Evolutionary conservation across 2,888 invertebrate genomes (phyloP).

Genomic region (Pinctada fucata): DNA sequence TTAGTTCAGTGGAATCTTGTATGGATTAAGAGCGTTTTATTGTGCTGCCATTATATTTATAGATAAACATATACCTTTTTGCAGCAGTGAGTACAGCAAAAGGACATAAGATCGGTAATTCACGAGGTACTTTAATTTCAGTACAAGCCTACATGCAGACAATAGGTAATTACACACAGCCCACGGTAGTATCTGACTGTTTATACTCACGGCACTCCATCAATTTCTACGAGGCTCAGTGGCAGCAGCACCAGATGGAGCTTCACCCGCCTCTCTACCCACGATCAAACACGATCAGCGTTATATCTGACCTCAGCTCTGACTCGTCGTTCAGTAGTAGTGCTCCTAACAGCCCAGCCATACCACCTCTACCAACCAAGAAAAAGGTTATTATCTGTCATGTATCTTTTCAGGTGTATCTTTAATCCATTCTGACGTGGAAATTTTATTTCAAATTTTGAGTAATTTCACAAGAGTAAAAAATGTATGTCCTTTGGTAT

Average conservation of each 20-base stretch:
- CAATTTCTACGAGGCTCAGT: slow-evolving; percentile 81
- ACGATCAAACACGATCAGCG: slow-evolving; percentile 74
- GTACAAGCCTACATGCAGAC: slow-evolving; percentile 98
- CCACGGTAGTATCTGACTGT: slow-evolving; percentile 82
- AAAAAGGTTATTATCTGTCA: slow-evolving; percentile 53
- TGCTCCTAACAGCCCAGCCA: slow-evolving; percentile 55
- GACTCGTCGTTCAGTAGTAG: slow-evolving; percentile 61
- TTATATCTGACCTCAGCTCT: slow-evolving; percentile 71
- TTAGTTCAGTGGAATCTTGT: too few relatives aligned
- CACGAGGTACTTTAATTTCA: slow-evolving; percentile 45
- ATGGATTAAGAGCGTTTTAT: too few relatives aligned
- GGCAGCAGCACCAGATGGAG: slow-evolving; percentile 78
- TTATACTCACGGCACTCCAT: slow-evolving; percentile 92
- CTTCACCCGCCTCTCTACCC: slow-evolving; percentile 68
- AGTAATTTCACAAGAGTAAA: neutral
- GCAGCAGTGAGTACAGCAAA: too few relatives aligned
- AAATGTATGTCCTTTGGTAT: neutral
- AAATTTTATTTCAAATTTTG: neutral
- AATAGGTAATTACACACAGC: slow-evolving; percentile 89
- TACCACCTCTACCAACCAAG: slow-evolving; percentile 66
- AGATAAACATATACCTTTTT: too few relatives aligned
- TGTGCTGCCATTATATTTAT: too few relatives aligned
- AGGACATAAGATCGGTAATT: too few relatives aligned
- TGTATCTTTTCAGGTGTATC: neutral
- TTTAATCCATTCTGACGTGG: neutral